Conservation (phyloP, 2,888 invertebrate genomes). For the Hermodice carunculata region DNA sequence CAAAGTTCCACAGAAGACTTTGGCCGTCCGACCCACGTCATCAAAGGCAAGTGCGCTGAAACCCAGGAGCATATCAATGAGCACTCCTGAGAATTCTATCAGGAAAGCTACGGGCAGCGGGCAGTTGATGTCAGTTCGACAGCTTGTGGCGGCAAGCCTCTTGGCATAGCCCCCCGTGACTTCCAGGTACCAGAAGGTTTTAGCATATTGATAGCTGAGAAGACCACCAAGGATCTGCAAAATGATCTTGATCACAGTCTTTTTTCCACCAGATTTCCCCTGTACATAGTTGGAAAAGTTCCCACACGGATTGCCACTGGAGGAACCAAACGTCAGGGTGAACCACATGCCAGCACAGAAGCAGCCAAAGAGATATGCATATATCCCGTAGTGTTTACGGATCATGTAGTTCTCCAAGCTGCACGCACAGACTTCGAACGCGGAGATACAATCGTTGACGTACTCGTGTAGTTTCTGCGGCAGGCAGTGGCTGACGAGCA, state of each 20-base stretch:
- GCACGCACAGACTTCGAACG: conserved; percentile 31
- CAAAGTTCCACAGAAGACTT: not conserved
- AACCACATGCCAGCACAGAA: conserved; percentile 16
- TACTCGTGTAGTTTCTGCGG: too few relatives aligned
- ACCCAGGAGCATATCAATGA: conserved; percentile 20
- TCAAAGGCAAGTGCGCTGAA: conserved; percentile 10
- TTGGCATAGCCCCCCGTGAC: conserved; percentile 19
- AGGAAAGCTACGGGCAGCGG: conserved; percentile 17
- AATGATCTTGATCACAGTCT: conserved; percentile 2
- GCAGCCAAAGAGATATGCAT: conserved; percentile 17
- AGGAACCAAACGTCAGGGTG: conserved; percentile 1
- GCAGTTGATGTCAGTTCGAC: conserved; percentile 25
- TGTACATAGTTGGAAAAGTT: conserved; percentile 13
- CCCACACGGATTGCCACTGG: conserved; percentile 24
- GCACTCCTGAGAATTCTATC: conserved; percentile 23
- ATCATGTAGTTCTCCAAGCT: conserved; percentile 34
- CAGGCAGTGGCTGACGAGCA: too few relatives aligned
- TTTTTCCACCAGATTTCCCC: not conserved
- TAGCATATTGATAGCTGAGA: conserved; percentile 21
- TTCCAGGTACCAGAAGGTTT: conserved; percentile 25
- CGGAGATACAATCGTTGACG: too few relatives aligned
- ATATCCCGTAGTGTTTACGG: conserved; percentile 24
- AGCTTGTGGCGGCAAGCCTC: not conserved
- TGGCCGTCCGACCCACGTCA: conserved; percentile 4
- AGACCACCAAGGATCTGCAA: conserved; percentile 23